Evolutionary conservation across 2,888 invertebrate genomes (phyloP).

Genomic region (Agrochola litura): DNA sequence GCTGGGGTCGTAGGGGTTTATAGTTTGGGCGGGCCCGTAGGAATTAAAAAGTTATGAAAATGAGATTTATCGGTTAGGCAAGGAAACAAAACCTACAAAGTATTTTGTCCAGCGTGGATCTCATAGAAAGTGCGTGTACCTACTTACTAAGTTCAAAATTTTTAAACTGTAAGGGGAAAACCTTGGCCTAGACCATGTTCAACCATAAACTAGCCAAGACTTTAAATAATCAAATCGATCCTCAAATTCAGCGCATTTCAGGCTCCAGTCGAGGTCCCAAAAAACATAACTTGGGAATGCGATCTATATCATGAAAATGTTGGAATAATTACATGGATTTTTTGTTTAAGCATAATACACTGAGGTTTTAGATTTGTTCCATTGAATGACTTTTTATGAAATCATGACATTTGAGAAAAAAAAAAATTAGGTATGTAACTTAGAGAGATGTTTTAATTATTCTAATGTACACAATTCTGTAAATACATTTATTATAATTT

Average conservation of each 20-base stretch:
- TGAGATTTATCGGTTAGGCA: no score
- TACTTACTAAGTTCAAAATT: neutral
- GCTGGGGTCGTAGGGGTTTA: conserved; percentile 51
- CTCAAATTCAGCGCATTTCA: neutral
- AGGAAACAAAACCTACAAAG: neutral
- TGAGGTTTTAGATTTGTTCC: no score
- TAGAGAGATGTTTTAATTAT: no score
- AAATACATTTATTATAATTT: no score
- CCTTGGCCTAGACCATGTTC: neutral
- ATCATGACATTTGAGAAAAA: no score
- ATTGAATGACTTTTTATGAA: no score
- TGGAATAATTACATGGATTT: no score
- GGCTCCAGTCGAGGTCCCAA: neutral
- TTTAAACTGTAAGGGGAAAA: neutral
- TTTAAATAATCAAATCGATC: neutral
- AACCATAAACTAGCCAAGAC: neutral
- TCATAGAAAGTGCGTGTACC: neutral
- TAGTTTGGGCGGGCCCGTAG: conserved; percentile 19
- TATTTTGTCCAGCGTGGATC: neutral
- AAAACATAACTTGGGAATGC: no score
- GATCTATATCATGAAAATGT: neutral
- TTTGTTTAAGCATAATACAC: no score
- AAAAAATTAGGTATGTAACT: no score
- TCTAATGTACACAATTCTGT: no score
- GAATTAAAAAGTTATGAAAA: neutral